phyloP scores from a whole-genome alignment of 2,888 invertebrate genomes.

The Macrophya annulata region DNA sequence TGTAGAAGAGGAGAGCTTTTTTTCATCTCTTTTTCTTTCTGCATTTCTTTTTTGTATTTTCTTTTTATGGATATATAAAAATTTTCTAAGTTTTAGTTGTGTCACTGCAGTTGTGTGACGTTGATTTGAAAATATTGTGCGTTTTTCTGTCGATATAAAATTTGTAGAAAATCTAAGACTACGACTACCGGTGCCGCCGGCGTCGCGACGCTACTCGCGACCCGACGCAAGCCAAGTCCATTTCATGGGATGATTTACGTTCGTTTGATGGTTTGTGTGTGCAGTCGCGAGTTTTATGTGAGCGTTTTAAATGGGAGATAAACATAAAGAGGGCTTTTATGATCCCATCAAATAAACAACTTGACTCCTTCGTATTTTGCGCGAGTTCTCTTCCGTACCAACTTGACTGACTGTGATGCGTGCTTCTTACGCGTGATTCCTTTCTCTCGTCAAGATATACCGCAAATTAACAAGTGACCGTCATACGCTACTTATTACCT shows the following conservation, averaged over 20 bases:
- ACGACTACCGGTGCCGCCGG: constrained; percentile 18
- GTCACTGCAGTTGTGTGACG: constrained; percentile 53
- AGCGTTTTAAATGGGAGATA: constrained; percentile 79
- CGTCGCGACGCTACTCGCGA: constrained; percentile 61
- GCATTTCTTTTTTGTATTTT: constrained; percentile 32
- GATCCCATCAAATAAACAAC: constrained; percentile 80
- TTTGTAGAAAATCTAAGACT: constrained; percentile 8
- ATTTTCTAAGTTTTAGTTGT: neutral
- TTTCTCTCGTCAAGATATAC: constrained; percentile 14
- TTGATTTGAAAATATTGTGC: constrained; percentile 62
- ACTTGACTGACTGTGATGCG: constrained; percentile 7
- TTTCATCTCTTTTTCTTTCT: constrained; percentile 20
- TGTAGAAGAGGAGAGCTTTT: neutral
- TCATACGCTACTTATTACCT: constrained; percentile 1
- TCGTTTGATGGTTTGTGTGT: constrained; percentile 77
- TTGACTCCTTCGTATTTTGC: constrained; percentile 75
- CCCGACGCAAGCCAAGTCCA: constrained; percentile 65
- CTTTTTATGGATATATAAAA: neutral
- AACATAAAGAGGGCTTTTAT: constrained; percentile 80
- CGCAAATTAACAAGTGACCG: constrained; percentile 20
- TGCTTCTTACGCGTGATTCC: neutral
- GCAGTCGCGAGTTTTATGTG: constrained; percentile 78
- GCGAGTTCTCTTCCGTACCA: constrained; percentile 22
- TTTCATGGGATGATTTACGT: constrained; percentile 77
- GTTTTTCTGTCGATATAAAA: constrained; percentile 51